Evolutionary conservation across 2,888 invertebrate genomes (phyloP).

Genomic region (Rotaria macrura): DNA sequence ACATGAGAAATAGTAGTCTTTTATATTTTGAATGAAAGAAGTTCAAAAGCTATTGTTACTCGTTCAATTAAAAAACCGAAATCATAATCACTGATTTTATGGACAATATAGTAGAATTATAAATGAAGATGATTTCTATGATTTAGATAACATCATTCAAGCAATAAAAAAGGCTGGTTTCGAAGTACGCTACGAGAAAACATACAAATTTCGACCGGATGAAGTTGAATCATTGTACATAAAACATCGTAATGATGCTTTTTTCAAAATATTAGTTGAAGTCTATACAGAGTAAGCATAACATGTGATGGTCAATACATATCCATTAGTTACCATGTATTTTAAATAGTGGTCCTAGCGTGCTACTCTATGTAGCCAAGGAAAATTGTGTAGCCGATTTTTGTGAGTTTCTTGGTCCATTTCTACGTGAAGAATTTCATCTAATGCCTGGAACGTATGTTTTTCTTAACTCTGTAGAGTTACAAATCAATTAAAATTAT

Average conservation of each 20-base stretch:
- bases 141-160: not conserved
- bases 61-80: too few species aligned
- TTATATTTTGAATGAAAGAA: too few species aligned
- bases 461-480: too few species aligned
- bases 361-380: not conserved
- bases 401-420: not conserved
- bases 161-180: not conserved
- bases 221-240: constrained; percentile 6
- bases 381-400: not conserved
- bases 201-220: not conserved
- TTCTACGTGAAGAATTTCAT: not conserved
- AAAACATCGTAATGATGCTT: not conserved
- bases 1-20: too few species aligned
- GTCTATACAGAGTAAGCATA: not conserved
- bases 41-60: too few species aligned
- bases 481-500: not conserved
- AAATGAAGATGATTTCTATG: not conserved
- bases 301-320: not conserved
- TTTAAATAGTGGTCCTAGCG: not conserved
- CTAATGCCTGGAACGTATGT: constrained; percentile 11
- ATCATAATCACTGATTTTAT: too few species aligned
- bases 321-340: too few species aligned
- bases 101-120: too few species aligned
- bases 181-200: not conserved
- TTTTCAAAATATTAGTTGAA: not conserved